These are phyloP conservation scores for Metopia argyrocephala DNA, from an alignment of 2,888 invertebrate genomes.

Conservation along the genomic window DNA sequence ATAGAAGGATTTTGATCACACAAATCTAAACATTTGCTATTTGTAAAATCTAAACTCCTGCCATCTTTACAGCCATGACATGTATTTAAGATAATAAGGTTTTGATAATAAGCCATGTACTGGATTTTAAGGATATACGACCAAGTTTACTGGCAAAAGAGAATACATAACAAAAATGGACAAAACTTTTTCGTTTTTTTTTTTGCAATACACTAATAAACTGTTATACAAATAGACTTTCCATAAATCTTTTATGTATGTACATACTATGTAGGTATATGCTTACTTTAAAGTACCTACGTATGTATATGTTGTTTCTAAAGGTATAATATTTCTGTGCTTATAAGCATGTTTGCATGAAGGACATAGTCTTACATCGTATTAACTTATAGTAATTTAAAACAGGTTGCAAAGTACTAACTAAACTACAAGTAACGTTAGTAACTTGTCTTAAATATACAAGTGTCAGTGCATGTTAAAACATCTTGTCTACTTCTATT, in stretches of 20 bases:
- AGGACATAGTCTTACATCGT: not conserved
- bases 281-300: no score
- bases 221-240: no score
- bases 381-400: not conserved
- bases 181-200: no score
- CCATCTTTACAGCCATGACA: no score
- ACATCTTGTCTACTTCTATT: slow-evolving; percentile 17
- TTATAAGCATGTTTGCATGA: not conserved
- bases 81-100: no score
- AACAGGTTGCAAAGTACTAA: not conserved
- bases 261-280: no score
- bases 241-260: no score
- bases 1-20: no score
- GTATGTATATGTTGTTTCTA: not conserved
- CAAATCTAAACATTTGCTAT: no score
- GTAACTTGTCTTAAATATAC: slow-evolving; percentile 14
- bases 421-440: not conserved
- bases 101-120: not conserved
- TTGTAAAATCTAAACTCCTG: no score
- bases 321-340: not conserved
- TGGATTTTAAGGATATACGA: not conserved
- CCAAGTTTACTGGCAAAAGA: not conserved
- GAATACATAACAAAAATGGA: no score
- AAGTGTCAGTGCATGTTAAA: slow-evolving; percentile 25
- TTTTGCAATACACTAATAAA: no score